Evolutionary conservation across 2,888 invertebrate species (phyloP).

Genomic region (Physocephala rufipes): DNA sequence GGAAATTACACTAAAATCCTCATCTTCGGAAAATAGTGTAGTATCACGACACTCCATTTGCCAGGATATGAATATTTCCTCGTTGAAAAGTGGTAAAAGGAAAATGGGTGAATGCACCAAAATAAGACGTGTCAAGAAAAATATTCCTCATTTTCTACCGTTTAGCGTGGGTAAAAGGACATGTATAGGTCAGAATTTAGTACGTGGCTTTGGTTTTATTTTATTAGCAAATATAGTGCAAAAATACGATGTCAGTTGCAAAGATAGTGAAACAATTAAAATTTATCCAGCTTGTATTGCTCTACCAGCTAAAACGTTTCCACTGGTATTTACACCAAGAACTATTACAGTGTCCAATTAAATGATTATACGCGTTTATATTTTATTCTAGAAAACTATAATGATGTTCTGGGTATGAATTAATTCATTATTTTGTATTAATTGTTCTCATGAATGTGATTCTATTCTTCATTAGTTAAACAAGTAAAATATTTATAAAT

Average conservation of each 20-base stretch:
- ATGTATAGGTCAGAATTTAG: constrained; percentile 84
- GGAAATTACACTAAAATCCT: constrained; percentile 35
- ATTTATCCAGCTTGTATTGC: constrained; percentile 78
- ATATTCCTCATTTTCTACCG: constrained; percentile 79
- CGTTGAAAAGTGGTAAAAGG: background rate
- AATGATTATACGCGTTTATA: background rate
- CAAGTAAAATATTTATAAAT: too few species aligned
- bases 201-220: constrained; percentile 79
- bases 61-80: background rate
- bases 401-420: background rate
- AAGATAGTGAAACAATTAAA: constrained; percentile 68
- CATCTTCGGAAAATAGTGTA: background rate
- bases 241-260: constrained; percentile 73
- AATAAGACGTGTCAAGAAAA: constrained; percentile 65
- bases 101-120: background rate
- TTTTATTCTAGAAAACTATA: background rate
- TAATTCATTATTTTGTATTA: background rate
- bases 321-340: constrained; percentile 68
- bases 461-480: background rate
- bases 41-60: background rate
- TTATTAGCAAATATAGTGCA: constrained; percentile 78
- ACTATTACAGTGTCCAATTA: background rate
- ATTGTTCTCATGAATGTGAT: background rate
- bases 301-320: constrained; percentile 77
- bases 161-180: constrained; percentile 89